Evolutionary conservation across 2,888 invertebrate genomes (phyloP), one percentile per base, ranked within the genome.

Genomic region (Eupithecia tripunctaria): DNA sequence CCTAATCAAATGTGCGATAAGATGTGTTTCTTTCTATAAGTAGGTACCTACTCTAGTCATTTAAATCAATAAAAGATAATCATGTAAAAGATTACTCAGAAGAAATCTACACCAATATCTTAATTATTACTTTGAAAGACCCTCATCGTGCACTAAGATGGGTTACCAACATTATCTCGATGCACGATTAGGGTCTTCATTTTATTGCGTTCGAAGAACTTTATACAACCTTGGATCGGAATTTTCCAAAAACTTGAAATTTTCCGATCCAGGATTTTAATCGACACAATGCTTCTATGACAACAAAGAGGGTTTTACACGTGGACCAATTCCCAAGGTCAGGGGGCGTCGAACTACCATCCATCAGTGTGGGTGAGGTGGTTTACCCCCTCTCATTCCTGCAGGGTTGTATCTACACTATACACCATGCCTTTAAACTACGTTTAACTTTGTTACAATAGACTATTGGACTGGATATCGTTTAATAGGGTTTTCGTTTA

Each of bases 271-370:
- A 32, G 63, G 63, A 71, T 72, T 64, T 59, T 62, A 69, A 72
- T 51, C 47, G 67, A 78, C 63, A 73, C 74, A 76, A 71, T 70
- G 69, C 70, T 71, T 74, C 74, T 76, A 72, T 71, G 74, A 73
- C 68, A 78, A 78, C 73, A 76, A 76, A 75, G 78, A 77, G 77
- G 75, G 72, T 67, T 76, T 76, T 82, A 84, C 87, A 86, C 86
- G 87, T 85, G 86, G 82, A 84, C 77, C 77, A 32, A 68, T 60
- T 70, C 76, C 75, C 88, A 89, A 89, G 90, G 89, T 86, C 83
- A 79, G 76, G 80, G 89, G 86, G 80, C 89, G 84, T 85, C 88
- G 89, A 89, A 86, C 86, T 80, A 81, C 77, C 72, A 75, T 72
- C 77, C 71, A 76, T 73, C 76, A 73, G 71, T 59, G 18, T 70